phyloP scores from a whole-genome alignment of 2,888 invertebrate genomes.

The Myopa tessellatipennis region DNA sequence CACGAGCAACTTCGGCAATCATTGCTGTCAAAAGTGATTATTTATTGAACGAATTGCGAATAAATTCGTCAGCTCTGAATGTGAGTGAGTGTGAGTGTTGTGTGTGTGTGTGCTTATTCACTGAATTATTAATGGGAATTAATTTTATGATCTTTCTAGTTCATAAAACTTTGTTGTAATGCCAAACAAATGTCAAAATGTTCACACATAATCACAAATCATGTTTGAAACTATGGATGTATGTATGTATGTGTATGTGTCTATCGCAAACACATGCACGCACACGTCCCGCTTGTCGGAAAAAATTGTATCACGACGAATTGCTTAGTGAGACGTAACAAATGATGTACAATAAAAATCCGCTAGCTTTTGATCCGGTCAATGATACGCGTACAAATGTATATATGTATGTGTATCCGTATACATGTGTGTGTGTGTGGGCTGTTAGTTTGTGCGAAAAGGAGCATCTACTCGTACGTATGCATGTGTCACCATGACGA shows the following conservation, averaged over 20 bases:
- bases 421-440: too few species aligned
- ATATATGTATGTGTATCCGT: too few species aligned
- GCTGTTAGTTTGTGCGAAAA: too few species aligned
- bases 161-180: constrained; percentile 61
- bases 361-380: too few species aligned
- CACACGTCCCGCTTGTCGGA: neutral
- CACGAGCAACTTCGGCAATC: constrained; percentile 45
- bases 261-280: neutral
- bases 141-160: constrained; percentile 68
- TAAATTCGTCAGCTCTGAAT: neutral
- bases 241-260: neutral
- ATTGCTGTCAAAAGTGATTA: constrained; percentile 64
- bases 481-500: too few species aligned
- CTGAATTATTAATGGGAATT: constrained; percentile 56
- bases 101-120: neutral
- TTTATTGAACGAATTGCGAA: constrained; percentile 46
- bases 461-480: too few species aligned
- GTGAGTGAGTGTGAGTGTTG: neutral
- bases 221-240: constrained; percentile 18
- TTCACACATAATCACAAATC: constrained; percentile 47
- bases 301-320: constrained; percentile 32
- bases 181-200: constrained; percentile 43
- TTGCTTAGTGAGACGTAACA: constrained; percentile 63
- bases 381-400: too few species aligned
- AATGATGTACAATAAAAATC: constrained; percentile 64